phyloP scores from a whole-genome alignment of 2,797 vertebrate genomes.

The Sparidentex hasta region DNA sequence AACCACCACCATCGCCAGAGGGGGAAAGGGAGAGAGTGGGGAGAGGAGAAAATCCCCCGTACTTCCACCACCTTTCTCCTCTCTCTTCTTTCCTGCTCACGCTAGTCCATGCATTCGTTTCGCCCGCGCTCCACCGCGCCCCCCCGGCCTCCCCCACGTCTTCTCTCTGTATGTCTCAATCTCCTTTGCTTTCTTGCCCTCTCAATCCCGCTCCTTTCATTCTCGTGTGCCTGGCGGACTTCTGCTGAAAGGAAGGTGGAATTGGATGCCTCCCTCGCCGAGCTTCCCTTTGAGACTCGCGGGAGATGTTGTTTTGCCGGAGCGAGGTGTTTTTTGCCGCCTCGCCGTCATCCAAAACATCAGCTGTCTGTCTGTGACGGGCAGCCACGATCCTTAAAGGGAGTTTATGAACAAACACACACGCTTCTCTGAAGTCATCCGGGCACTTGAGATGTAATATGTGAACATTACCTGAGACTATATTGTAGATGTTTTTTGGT shows the following conservation, averaged over 20 bases:
- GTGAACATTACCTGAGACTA: not conserved
- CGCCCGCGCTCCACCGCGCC: conserved; percentile 21
- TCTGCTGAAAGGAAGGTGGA: conserved; percentile 77
- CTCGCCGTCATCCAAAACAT: conserved; percentile 66
- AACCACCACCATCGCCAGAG: conserved; percentile 66
- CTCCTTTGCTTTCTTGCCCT: conserved; percentile 70
- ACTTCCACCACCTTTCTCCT: conserved; percentile 40
- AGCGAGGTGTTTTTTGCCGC: conserved; percentile 73
- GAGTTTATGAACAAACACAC: conserved; percentile 24
- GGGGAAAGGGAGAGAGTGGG: conserved; percentile 44
- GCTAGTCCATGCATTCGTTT: conserved; percentile 56
- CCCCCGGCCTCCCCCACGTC: not conserved
- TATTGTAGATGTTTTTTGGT: not conserved
- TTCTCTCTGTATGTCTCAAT: conserved; percentile 67
- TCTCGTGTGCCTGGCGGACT: conserved; percentile 57
- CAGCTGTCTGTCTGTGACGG: conserved; percentile 51
- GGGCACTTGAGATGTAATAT: not conserved
- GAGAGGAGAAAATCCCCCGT: conserved; percentile 47
- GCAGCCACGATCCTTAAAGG: conserved; percentile 27
- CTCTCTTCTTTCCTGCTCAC: conserved; percentile 46
- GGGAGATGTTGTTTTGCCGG: conserved; percentile 71
- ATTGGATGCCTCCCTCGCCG: conserved; percentile 75
- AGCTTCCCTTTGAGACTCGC: conserved; percentile 74
- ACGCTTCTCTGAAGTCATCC: not conserved
- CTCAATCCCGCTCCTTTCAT: conserved; percentile 72